Percentiles rank a stretch among this genome's conserved stretches.
Conservation (phyloP, 2,113 vertebrate species). For the Emydura subglobosa region DNA sequence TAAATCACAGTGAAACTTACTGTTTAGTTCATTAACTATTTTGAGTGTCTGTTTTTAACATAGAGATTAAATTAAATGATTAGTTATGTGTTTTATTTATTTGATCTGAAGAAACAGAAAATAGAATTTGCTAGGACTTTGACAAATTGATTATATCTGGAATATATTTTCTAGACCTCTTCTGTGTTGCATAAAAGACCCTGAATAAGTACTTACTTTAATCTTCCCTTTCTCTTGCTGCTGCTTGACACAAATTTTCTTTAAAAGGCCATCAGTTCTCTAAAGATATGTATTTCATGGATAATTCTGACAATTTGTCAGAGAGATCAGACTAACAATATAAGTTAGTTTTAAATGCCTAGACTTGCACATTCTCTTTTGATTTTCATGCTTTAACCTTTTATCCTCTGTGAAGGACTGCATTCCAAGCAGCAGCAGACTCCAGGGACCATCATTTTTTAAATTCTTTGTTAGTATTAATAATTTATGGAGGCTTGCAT, state of each 20-base stretch:
- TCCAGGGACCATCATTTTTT: slow-evolving; percentile 41
- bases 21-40: fast-evolving
- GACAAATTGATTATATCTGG: slow-evolving; percentile 26
- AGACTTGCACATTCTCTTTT: slow-evolving; percentile 56
- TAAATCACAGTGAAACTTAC: not conserved
- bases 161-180: slow-evolving; percentile 27
- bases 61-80: not conserved
- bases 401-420: slow-evolving; percentile 21
- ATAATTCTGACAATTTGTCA: slow-evolving; percentile 55
- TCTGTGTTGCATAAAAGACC: not conserved
- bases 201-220: not conserved
- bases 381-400: slow-evolving; percentile 61
- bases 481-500: slow-evolving; percentile 42
- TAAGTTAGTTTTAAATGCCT: slow-evolving; percentile 37
- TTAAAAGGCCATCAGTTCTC: slow-evolving; percentile 19
- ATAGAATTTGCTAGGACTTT: not conserved
- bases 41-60: not conserved
- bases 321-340: slow-evolving; percentile 31
- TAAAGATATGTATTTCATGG: slow-evolving; percentile 41
- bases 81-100: not conserved
- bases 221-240: slow-evolving; percentile 9
- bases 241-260: slow-evolving; percentile 25
- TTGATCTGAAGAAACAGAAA: not conserved
- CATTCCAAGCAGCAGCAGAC: slow-evolving; percentile 6
- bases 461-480: slow-evolving; percentile 63